These are phyloP conservation scores for Vicugna pacos DNA, from an alignment of 2,113 vertebrate genomes.

Conservation along the genomic window DNA sequence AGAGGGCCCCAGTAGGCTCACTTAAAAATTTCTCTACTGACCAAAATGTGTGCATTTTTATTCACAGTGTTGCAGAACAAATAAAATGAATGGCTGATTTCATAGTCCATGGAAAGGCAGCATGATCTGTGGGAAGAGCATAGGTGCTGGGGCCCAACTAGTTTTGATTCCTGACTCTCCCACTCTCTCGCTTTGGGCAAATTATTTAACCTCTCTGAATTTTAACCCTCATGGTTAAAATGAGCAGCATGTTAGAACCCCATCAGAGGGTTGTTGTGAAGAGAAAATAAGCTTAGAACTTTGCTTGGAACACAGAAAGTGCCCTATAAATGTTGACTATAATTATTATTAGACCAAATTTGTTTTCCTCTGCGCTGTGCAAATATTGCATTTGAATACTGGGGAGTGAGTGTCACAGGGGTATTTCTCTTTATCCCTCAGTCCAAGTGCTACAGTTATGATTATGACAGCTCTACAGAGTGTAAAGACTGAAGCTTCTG, in stretches of 20 bases:
- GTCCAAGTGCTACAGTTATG: neutral
- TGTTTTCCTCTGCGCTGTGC: slow-evolving; percentile 49
- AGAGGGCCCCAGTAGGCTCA: slow-evolving; percentile 53
- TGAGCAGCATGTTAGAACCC: slow-evolving; percentile 47
- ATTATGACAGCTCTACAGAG: slow-evolving; percentile 6
- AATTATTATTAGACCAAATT: slow-evolving; percentile 58
- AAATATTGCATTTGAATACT: slow-evolving; percentile 40
- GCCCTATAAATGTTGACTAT: slow-evolving; percentile 22
- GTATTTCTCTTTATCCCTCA: neutral
- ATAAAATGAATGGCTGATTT: slow-evolving; percentile 61
- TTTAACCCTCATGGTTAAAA: slow-evolving; percentile 42
- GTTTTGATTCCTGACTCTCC: slow-evolving; percentile 37
- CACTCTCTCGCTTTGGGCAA: slow-evolving; percentile 15
- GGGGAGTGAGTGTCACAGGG: neutral
- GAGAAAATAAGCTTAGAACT: slow-evolving; percentile 43
- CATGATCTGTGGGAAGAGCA: slow-evolving; percentile 5
- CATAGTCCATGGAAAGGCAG: slow-evolving; percentile 34
- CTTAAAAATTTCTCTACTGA: slow-evolving; percentile 32
- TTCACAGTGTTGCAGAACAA: slow-evolving; percentile 55
- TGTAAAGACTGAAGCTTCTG: neutral
- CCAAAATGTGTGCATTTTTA: slow-evolving; percentile 44
- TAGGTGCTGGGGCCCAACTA: neutral
- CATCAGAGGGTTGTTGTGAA: slow-evolving; percentile 34
- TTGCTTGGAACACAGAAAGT: slow-evolving; percentile 30
- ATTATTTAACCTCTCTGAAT: slow-evolving; percentile 65